These are phyloP conservation scores for Aratinga solstitialis DNA, from an alignment of 2,797 vertebrate genomes.

Conservation along the genomic window DNA sequence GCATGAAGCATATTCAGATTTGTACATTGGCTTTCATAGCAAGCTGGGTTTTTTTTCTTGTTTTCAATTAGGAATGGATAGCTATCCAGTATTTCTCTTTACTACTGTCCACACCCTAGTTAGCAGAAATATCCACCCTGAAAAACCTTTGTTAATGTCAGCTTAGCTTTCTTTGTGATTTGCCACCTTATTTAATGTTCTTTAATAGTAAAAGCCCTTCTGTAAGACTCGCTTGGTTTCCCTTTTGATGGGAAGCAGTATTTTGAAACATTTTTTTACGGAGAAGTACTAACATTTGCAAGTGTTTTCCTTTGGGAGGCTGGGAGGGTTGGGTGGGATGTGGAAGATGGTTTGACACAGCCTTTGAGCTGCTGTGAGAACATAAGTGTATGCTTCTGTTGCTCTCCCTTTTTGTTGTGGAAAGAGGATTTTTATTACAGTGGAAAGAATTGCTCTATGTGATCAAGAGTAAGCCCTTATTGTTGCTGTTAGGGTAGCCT, in stretches of 20 bases:
- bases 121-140: neutral
- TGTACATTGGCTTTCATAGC: neutral
- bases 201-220: neutral
- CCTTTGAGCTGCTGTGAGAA: neutral
- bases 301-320: neutral
- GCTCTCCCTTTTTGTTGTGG: neutral
- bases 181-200: neutral
- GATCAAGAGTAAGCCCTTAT: neutral
- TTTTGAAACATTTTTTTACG: neutral
- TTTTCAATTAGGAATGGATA: neutral
- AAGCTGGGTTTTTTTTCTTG: accelerated
- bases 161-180: neutral
- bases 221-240: neutral
- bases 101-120: neutral
- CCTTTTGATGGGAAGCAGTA: neutral
- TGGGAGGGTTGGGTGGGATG: neutral
- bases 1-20: neutral
- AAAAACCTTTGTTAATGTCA: neutral
- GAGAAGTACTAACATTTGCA: neutral
- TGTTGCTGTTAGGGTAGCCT: neutral
- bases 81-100: neutral
- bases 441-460: neutral
- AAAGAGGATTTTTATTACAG: neutral
- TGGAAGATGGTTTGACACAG: neutral
- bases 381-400: accelerated